A percentile compares a stretch with the other conserved stretches of the same genome.
phyloP scores from a whole-genome alignment of 2,888 invertebrate species.

The Hydroisotoma schaefferi region DNA sequence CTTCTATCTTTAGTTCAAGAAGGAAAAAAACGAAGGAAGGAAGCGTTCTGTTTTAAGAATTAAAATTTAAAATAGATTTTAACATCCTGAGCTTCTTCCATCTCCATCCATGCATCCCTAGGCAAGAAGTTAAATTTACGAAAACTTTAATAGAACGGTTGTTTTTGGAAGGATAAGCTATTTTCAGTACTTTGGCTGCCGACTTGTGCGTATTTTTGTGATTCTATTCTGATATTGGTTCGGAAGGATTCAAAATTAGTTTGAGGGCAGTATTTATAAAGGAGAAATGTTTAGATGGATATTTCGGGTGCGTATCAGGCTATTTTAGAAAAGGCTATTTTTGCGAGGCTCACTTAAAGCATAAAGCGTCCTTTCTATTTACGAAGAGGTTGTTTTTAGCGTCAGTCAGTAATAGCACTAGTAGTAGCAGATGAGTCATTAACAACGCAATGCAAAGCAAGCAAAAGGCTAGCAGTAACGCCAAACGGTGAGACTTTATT shows the following conservation, averaged over 20 bases:
- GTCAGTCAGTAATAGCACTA: conserved; percentile 16
- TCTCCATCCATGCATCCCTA: neutral
- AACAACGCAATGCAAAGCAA: no score
- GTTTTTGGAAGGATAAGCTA: conserved; percentile 14
- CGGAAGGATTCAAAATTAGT: conserved; percentile 18
- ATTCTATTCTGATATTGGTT: neutral
- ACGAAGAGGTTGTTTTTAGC: conserved; percentile 3
- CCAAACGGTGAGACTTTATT: conserved; percentile 36
- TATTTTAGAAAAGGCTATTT: conserved; percentile 40
- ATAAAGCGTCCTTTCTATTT: conserved; percentile 17
- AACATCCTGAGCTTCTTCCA: no score
- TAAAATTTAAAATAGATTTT: conserved; percentile 8
- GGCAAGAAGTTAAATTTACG: conserved; percentile 8
- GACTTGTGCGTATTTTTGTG: neutral
- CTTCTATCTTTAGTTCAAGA: conserved; percentile 14
- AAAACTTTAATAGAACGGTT: conserved; percentile 5
- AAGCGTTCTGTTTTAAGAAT: neutral
- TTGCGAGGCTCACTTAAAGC: conserved; percentile 31
- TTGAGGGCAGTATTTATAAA: conserved; percentile 20
- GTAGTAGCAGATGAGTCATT: conserved; percentile 15
- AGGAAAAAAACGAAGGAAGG: no score
- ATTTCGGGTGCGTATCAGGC: conserved; percentile 23
- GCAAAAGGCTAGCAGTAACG: conserved; percentile 31
- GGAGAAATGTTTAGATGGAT: conserved; percentile 20
- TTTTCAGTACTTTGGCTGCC: conserved; percentile 7